A percentile compares a stretch with the other conserved stretches of the same genome.
phyloP scores from a whole-genome alignment of 2,888 invertebrate genomes.

The Ophion obscuratus region DNA sequence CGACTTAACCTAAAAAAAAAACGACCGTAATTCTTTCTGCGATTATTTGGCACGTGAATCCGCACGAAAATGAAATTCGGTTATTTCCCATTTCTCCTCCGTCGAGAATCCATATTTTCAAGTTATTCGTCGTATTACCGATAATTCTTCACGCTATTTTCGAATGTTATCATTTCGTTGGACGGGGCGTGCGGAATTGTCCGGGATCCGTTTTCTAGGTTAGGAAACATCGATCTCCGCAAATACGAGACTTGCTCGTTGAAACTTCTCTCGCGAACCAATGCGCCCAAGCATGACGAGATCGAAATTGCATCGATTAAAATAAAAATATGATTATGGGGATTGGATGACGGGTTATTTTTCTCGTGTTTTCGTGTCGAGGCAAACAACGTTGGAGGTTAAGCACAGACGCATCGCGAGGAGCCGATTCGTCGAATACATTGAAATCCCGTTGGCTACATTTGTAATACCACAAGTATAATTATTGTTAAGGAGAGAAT shows the following conservation, averaged over 20 bases:
- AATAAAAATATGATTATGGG: neutral
- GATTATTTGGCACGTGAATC: neutral
- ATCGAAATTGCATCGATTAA: neutral
- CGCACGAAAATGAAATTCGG: neutral
- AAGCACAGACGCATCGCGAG: neutral
- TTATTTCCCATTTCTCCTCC: neutral
- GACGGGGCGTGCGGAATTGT: neutral
- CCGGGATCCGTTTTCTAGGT: neutral
- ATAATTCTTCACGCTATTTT: neutral
- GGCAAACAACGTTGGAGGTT: slow-evolving; percentile 12
- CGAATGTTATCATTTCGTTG: neutral
- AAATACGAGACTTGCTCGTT: neutral
- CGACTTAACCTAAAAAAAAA: neutral
- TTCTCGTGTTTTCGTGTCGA: neutral
- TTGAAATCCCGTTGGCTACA: slow-evolving; percentile 15
- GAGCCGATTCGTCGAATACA: neutral
- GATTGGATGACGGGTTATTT: neutral
- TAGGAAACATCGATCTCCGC: slow-evolving; percentile 3
- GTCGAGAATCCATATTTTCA: neutral
- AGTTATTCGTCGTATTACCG: neutral
- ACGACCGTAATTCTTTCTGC: neutral
- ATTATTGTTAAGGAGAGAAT: no score
- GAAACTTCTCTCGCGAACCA: neutral
- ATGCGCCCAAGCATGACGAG: neutral
- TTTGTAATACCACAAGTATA: neutral